A percentile compares a stretch with the other conserved stretches of the same genome.
phyloP scores from a whole-genome alignment of 2,797 vertebrate species.

The Silurus aristotelis region DNA sequence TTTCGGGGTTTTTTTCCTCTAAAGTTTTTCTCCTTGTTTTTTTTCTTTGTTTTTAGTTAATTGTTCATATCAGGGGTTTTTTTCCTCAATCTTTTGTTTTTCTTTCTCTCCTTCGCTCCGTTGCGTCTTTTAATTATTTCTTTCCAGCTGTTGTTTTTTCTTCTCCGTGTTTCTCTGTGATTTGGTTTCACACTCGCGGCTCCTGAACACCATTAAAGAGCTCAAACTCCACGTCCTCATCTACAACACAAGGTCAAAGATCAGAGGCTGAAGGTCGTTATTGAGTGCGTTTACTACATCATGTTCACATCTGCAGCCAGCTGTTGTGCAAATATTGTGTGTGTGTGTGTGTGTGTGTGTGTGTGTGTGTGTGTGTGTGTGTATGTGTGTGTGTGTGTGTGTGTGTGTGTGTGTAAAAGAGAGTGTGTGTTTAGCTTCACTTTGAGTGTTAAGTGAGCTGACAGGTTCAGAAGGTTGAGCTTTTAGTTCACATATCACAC shows the following conservation, averaged over 20 bases:
- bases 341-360: too few relatives aligned
- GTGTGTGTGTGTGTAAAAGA: neutral
- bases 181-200: neutral
- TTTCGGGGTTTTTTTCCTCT: neutral
- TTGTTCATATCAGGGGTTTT: neutral
- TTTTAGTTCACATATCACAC: constrained; percentile 59
- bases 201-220: neutral
- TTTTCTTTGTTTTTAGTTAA: neutral
- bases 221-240: neutral
- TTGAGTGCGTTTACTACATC: neutral
- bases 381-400: constrained; percentile 2
- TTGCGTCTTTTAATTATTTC: neutral
- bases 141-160: neutral
- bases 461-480: constrained; percentile 58
- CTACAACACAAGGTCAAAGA: neutral
- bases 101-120: neutral
- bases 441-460: constrained; percentile 50
- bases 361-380: neutral
- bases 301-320: neutral
- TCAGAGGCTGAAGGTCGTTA: neutral
- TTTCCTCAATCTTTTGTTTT: neutral
- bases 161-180: neutral
- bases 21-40: neutral
- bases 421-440: constrained; percentile 24
- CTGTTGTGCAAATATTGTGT: too few relatives aligned